A percentile compares a stretch with the other conserved stretches of the same genome.
phyloP scores from a whole-genome alignment of 2,113 vertebrate species.

The Daubentonia madagascariensis region DNA sequence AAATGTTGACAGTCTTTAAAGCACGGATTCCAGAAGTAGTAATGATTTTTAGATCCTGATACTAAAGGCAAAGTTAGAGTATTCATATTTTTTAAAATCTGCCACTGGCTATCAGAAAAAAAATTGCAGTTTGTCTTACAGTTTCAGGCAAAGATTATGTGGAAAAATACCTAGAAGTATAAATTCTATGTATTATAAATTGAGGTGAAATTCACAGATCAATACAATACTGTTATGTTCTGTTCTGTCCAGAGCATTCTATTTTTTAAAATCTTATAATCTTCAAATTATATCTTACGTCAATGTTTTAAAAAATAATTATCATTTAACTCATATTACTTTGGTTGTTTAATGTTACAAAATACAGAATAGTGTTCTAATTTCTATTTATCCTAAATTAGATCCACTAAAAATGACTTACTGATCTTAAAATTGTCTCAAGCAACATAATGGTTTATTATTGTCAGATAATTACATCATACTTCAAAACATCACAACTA shows the following conservation, averaged over 20 bases:
- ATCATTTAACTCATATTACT: neutral
- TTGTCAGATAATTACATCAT: neutral
- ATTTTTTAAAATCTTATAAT: neutral
- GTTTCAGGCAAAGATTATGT: neutral
- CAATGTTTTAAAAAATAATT: neutral
- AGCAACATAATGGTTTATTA: neutral
- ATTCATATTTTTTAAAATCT: neutral
- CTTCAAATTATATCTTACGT: neutral
- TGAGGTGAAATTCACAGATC: neutral
- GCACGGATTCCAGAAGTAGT: neutral
- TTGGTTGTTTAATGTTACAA: neutral
- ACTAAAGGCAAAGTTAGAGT: neutral
- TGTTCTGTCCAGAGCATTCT: neutral
- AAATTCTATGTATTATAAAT: neutral
- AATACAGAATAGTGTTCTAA: neutral
- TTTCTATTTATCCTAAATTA: neutral
- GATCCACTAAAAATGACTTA: neutral
- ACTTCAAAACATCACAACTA: neutral
- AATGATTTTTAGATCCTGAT: neutral
- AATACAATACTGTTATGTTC: neutral
- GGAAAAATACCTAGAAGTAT: neutral
- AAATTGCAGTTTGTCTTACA: neutral
- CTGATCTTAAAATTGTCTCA: neutral
- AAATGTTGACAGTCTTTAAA: neutral
- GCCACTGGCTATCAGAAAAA: neutral